phyloP scores from a whole-genome alignment of 2,888 invertebrate genomes.

The Parnassius glacialis region DNA sequence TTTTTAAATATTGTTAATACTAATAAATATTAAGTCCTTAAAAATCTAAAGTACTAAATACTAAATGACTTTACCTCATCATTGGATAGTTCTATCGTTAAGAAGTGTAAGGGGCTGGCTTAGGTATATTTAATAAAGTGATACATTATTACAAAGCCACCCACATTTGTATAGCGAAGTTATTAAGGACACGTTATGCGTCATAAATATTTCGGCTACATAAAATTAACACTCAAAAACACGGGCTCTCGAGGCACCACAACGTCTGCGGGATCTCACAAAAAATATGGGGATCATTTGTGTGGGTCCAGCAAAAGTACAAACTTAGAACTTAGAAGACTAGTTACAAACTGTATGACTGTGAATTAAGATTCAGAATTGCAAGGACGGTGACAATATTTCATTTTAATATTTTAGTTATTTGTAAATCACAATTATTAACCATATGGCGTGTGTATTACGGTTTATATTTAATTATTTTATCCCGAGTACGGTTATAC shows the following conservation, averaged over 20 bases:
- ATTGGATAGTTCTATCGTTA: too few relatives aligned
- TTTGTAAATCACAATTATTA: constrained; percentile 49
- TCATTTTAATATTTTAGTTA: constrained; percentile 36
- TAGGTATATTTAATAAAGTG: constrained; percentile 63
- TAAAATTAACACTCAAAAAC: constrained; percentile 80
- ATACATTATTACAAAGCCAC: constrained; percentile 73
- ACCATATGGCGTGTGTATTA: constrained; percentile 60
- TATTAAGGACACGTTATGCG: constrained; percentile 77
- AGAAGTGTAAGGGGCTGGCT: constrained; percentile 25
- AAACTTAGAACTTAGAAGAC: constrained; percentile 37
- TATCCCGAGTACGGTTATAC: constrained; percentile 47
- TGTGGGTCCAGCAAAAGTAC: constrained; percentile 50
- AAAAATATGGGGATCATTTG: constrained; percentile 74
- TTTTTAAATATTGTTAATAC: too few relatives aligned
- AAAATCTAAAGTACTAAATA: too few relatives aligned
- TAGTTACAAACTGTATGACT: constrained; percentile 28
- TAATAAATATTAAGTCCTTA: too few relatives aligned
- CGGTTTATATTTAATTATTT: constrained; percentile 58
- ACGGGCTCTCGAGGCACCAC: constrained; percentile 77
- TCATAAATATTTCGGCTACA: constrained; percentile 81
- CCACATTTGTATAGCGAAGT: constrained; percentile 77
- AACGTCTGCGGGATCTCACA: constrained; percentile 69
- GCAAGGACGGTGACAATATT: constrained; percentile 7
- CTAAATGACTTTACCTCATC: too few relatives aligned
- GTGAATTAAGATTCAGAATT: constrained; percentile 41